Base-by-base conservation (phyloP, 2,797 vertebrate genomes). In the Holocentrus rufus region DNA sequence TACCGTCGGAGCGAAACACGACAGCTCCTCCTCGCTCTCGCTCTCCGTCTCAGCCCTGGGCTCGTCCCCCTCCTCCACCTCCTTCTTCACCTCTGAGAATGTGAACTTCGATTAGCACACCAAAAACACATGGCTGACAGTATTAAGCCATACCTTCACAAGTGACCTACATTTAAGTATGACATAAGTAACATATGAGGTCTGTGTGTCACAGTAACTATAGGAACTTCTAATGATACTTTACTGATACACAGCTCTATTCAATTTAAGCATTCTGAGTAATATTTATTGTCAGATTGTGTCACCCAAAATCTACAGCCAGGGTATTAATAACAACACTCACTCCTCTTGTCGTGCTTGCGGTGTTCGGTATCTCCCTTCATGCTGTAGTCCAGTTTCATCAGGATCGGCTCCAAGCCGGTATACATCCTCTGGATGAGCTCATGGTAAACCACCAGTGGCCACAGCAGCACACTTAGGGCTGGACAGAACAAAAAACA, bases 371-470 rank as follows among this genome's bases (percentile, higher is more conserved):
- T 95, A 0, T 95, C 95, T 25, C 96, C 96, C 88, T 98, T 99
- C 98, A 99, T 99, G 91, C 96, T 99, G 94, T 99, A 99, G 92
- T 99, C 98, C 89, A 99, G 93, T 87, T 99, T 98, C 98, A 99
- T 99, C 61, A 99, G 92, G 85, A 99, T 94, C 9, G 98, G 98
- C 89, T 99, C 98, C 62, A 99, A 84, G 62, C 96, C 95, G 0
- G 97, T 99, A 90, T 99, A 99, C 98, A 99, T 99, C 90, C 94
- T 96, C 92, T 99, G 98, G 88, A 99, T 99, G 81, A 99, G 93
- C 61, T 99, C 98, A 0, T 99, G 97, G 83, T 98, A 99, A 53
- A 99, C 98, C 74, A 99, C 98, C 88, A 99, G 90, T 0, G 98
- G 98, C 98, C 98, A 99, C 53, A 99, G 80, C 84, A 99, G 92